Conservation (phyloP, 64 coral and sea anemone species). For the Pocillopora verrucosa region DNA sequence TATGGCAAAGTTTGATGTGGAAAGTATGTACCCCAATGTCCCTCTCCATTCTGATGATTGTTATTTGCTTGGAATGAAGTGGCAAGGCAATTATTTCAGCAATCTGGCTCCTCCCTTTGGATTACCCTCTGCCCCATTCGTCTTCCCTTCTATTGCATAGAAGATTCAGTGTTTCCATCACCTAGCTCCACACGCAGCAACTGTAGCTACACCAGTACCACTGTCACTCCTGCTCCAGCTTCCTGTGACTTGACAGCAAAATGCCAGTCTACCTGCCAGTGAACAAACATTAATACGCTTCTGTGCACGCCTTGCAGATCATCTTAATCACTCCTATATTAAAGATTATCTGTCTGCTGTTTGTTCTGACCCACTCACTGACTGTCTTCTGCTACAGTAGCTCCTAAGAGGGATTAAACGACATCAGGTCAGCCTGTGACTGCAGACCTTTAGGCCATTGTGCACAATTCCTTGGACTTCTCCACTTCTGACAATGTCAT, state of each 20-base stretch:
- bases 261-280: constrained; percentile 1
- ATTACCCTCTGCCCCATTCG: no score
- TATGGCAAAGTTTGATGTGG: no score
- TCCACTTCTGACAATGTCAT: not conserved
- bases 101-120: no score
- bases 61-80: no score
- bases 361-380: constrained; percentile 5
- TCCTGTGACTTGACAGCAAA: not conserved
- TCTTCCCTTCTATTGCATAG: no score
- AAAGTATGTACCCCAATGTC: no score
- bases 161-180: not conserved
- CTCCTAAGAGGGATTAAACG: constrained; percentile 11
- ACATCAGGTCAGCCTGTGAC: constrained; percentile 22
- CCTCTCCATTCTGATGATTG: no score
- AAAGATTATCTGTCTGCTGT: constrained; percentile 9
- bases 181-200: not conserved
- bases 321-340: not conserved
- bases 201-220: not conserved
- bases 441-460: not conserved
- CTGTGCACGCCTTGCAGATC: not conserved
- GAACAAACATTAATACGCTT: constrained; percentile 1
- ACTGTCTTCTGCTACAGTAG: constrained; percentile 10
- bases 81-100: no score
- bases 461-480: not conserved
- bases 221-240: not conserved